Evolutionary conservation across 2,797 vertebrate genomes (phyloP).

Genomic region (Sebastes elongatus): DNA sequence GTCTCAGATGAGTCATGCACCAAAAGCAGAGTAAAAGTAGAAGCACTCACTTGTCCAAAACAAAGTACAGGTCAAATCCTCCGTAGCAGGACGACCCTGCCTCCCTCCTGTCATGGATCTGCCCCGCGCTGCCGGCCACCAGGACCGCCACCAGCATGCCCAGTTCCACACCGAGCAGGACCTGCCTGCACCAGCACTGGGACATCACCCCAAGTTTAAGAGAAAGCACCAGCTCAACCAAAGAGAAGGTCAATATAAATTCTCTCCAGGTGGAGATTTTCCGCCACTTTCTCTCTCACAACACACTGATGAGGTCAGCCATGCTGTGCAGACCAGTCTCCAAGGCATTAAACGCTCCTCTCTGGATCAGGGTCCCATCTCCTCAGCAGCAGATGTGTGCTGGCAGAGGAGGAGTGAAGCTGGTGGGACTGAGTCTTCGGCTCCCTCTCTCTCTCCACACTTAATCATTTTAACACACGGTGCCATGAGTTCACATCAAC

Average conservation of each 20-base stretch:
- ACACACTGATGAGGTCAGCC: slow-evolving; percentile 21
- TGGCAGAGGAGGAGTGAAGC: slow-evolving; percentile 67
- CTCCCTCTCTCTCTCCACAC: slow-evolving; percentile 39
- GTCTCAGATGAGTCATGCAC: slow-evolving; percentile 26
- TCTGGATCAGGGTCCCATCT: slow-evolving; percentile 70
- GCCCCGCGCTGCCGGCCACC: slow-evolving; percentile 77
- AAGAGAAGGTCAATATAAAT: slow-evolving; percentile 20
- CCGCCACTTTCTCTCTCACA: slow-evolving; percentile 33
- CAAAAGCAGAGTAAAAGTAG: neutral
- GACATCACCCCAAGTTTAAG: slow-evolving; percentile 64
- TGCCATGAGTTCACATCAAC: neutral
- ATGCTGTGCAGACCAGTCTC: slow-evolving; percentile 49
- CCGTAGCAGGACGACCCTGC: slow-evolving; percentile 95
- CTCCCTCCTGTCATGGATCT: slow-evolving; percentile 81
- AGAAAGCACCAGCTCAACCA: slow-evolving; percentile 13
- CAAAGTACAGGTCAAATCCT: slow-evolving; percentile 98
- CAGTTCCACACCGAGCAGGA: slow-evolving; percentile 68
- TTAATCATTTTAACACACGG: slow-evolving; percentile 16
- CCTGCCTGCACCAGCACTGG: slow-evolving; percentile 66
- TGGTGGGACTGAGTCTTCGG: slow-evolving; percentile 36
- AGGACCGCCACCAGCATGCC: slow-evolving; percentile 80
- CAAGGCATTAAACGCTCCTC: slow-evolving; percentile 35
- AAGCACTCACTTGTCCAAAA: slow-evolving; percentile 97
- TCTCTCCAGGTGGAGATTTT: neutral
- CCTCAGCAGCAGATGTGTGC: slow-evolving; percentile 66